Evolutionary conservation across 1,140 invertebrate species (phyloP).

Genomic region (Drosophila obscura): DNA sequence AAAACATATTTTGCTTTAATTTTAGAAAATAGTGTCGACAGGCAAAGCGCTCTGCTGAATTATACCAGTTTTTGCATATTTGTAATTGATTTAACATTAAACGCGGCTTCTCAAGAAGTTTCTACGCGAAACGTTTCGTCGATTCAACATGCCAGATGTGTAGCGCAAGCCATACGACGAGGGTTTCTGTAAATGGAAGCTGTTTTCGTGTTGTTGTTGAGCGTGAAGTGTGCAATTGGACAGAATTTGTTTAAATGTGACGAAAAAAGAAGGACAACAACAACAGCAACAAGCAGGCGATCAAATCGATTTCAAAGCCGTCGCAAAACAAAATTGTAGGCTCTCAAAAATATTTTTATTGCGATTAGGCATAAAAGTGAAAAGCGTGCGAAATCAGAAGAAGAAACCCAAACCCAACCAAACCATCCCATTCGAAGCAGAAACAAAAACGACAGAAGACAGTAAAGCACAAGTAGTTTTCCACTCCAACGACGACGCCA

Average conservation of each 20-base stretch:
- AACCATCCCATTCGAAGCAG: conserved; percentile 9
- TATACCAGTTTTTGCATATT: neutral
- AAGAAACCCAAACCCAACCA: conserved; percentile 23
- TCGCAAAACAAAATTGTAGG: conserved; percentile 6
- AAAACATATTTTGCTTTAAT: neutral
- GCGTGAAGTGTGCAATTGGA: conserved; percentile 75
- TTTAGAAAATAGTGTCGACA: too few species aligned
- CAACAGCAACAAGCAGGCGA: conserved; percentile 33
- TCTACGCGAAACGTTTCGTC: neutral
- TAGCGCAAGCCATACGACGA: conserved; percentile 59
- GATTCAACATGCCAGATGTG: conserved; percentile 2
- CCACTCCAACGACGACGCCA: conserved; percentile 8
- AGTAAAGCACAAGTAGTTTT: conserved; percentile 43
- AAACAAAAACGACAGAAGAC: conserved; percentile 18
- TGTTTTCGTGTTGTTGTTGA: conserved; percentile 78
- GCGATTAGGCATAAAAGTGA: conserved; percentile 19
- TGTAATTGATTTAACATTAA: neutral
- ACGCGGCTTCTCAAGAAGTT: neutral
- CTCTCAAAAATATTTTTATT: neutral
- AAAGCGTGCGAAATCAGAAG: conserved; percentile 52
- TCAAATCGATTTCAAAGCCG: conserved; percentile 49
- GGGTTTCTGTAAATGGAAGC: conserved; percentile 75
- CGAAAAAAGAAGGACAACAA: conserved; percentile 28
- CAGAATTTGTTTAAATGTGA: conserved; percentile 66
- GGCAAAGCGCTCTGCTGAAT: neutral